phyloP scores from a whole-genome alignment of 2,888 invertebrate species.

The Hyles lineata region DNA sequence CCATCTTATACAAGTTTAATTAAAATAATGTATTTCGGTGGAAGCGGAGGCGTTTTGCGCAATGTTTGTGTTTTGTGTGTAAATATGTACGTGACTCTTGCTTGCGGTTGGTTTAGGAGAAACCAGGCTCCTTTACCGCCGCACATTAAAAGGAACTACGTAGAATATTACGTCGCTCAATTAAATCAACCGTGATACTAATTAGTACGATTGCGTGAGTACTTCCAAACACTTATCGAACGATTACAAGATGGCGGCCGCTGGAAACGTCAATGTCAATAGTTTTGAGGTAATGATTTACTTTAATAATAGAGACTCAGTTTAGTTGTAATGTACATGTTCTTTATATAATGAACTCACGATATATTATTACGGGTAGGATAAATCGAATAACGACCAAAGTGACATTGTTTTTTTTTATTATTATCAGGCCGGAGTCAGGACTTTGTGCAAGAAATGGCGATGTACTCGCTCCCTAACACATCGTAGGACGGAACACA shows the following conservation, averaged over 20 bases:
- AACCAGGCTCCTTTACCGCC: constrained; percentile 22
- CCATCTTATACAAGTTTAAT: constrained; percentile 52
- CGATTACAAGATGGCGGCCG: constrained; percentile 1
- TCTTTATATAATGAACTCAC: too few species aligned
- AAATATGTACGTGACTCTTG: constrained; percentile 33
- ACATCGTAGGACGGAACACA: too few species aligned
- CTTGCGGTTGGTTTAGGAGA: constrained; percentile 27
- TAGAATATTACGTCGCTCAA: constrained; percentile 15
- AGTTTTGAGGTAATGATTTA: not conserved
- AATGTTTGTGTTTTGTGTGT: constrained; percentile 38
- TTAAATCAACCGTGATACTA: not conserved
- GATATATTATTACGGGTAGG: not conserved
- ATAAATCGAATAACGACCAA: too few species aligned
- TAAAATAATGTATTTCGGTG: constrained; percentile 51
- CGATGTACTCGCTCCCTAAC: too few species aligned
- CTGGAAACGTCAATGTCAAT: not conserved
- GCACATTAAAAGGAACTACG: constrained; percentile 19
- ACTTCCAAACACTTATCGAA: constrained; percentile 5
- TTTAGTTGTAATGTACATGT: too few species aligned
- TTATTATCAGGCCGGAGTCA: too few species aligned
- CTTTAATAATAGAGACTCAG: not conserved
- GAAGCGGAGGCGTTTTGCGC: constrained; percentile 36
- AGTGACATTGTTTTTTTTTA: too few species aligned
- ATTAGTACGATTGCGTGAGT: not conserved
- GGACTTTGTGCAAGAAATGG: too few species aligned